Conservation (phyloP, 2,888 invertebrate species). For the Miltochrista miniata region DNA sequence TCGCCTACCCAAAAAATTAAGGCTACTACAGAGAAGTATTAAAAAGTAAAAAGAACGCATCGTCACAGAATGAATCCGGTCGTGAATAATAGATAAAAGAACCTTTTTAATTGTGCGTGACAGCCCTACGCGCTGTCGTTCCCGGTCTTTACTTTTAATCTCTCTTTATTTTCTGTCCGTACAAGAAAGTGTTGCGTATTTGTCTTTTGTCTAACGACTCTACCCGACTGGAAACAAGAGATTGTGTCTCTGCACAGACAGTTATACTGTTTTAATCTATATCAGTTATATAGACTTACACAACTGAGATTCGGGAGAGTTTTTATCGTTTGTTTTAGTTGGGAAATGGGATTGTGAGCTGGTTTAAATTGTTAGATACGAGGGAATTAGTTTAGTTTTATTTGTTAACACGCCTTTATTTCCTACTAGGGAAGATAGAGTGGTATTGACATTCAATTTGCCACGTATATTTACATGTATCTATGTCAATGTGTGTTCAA, state of each 20-base stretch:
- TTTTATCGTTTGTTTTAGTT: conserved; percentile 7
- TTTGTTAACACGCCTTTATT: no score
- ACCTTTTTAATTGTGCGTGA: neutral
- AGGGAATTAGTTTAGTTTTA: neutral
- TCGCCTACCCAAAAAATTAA: no score
- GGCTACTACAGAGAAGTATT: no score
- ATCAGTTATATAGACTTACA: conserved; percentile 15
- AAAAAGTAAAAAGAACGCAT: no score
- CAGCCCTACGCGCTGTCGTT: conserved; percentile 51
- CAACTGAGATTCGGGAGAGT: conserved; percentile 10
- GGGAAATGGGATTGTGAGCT: conserved; percentile 1
- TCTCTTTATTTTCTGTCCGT: conserved; percentile 66
- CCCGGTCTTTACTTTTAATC: conserved; percentile 71
- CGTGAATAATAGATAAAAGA: no score
- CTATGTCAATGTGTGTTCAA: no score
- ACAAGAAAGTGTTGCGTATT: conserved; percentile 68
- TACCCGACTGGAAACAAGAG: conserved; percentile 57
- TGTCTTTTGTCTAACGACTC: conserved; percentile 72
- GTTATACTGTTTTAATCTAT: conserved; percentile 36
- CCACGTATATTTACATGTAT: no score
- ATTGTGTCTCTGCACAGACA: conserved; percentile 45
- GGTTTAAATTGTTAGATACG: neutral
- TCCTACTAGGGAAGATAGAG: no score
- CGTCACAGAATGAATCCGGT: no score
- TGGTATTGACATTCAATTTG: no score